phyloP scores from a whole-genome alignment of 2,113 vertebrate species.

The Cebus imitator region DNA sequence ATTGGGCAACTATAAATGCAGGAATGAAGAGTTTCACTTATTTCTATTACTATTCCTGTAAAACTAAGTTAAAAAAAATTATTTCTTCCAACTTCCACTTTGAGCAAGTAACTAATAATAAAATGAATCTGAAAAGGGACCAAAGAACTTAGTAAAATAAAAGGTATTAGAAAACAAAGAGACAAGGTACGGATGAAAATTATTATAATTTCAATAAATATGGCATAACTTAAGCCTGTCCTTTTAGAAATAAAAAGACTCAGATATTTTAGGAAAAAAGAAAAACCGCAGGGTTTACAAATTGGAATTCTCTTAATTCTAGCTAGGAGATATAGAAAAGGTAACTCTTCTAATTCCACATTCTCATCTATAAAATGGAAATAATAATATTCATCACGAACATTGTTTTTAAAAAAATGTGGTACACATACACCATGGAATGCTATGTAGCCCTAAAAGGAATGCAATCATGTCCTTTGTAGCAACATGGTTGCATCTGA shows the following conservation, averaged over 20 bases:
- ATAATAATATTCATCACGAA: background rate
- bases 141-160: slow-evolving; percentile 57
- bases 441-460: too few species aligned
- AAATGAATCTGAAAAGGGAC: slow-evolving; percentile 40
- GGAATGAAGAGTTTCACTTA: slow-evolving; percentile 60
- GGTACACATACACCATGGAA: too few species aligned
- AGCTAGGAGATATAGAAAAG: background rate
- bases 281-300: background rate
- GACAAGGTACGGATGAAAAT: background rate
- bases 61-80: slow-evolving; percentile 70
- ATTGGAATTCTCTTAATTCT: background rate
- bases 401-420: too few species aligned
- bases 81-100: slow-evolving; percentile 71
- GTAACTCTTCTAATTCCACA: background rate
- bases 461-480: too few species aligned
- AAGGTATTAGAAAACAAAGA: slow-evolving; percentile 24
- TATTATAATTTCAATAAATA: background rate
- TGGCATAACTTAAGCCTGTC: background rate
- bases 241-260: background rate
- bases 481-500: too few species aligned
- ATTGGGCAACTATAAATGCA: slow-evolving; percentile 74
- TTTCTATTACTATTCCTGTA: slow-evolving; percentile 46
- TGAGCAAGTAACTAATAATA: slow-evolving; percentile 67
- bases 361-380: background rate
- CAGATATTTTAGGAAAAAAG: background rate